These are phyloP conservation scores for Herpailurus yagouaroundi DNA, from an alignment of 2,113 vertebrate genomes.

Conservation along the genomic window DNA sequence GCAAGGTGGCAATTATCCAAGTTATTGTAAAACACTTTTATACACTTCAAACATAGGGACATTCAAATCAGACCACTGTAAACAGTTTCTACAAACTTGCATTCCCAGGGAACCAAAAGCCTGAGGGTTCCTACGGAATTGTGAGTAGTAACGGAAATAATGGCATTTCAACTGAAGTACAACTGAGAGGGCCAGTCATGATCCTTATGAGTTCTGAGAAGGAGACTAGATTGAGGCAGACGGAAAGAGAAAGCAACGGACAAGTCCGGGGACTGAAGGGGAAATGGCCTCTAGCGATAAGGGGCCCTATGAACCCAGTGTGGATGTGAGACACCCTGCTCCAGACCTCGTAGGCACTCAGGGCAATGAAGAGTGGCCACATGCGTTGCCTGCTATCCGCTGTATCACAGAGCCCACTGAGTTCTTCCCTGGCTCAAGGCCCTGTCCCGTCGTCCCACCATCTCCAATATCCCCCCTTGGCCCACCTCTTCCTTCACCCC, in stretches of 20 bases:
- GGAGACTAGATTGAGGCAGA: not conserved
- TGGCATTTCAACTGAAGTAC: fast-evolving
- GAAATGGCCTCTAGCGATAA: fast-evolving
- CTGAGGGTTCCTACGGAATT: fast-evolving
- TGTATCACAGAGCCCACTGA: not conserved
- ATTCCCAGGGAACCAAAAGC: not conserved
- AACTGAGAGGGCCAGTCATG: fast-evolving
- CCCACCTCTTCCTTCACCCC: too few relatives aligned
- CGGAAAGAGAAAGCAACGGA: not conserved
- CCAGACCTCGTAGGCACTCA: fast-evolving
- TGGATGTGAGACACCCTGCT: fast-evolving
- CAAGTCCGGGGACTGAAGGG: not conserved
- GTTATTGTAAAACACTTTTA: too few relatives aligned
- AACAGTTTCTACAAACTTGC: not conserved
- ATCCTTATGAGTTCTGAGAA: fast-evolving
- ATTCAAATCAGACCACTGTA: too few relatives aligned
- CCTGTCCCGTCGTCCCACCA: too few relatives aligned
- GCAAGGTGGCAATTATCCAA: too few relatives aligned
- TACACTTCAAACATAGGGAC: too few relatives aligned
- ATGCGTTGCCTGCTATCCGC: fast-evolving
- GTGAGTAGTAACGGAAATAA: not conserved
- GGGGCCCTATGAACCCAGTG: not conserved
- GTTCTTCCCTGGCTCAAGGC: not conserved
- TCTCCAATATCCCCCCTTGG: too few relatives aligned
- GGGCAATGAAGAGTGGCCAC: not conserved